phyloP scores from a whole-genome alignment of 2,797 vertebrate genomes.

The Tragelaphus oryx region DNA sequence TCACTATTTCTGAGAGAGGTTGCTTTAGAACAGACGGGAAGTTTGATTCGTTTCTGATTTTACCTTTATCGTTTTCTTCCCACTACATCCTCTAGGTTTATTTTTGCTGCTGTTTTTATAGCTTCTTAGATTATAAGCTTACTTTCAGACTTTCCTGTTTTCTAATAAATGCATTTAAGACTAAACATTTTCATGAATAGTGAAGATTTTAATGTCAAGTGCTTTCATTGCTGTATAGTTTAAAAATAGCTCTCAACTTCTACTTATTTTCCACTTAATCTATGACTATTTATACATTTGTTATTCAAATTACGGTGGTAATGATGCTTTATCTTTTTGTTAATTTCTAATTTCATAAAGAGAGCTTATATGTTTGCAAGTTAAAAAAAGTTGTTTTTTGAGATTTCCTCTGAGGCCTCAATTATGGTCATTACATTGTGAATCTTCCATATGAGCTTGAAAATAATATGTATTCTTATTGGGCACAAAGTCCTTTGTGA shows the following conservation, averaged over 20 bases:
- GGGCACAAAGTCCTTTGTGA: neutral
- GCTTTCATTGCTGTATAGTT: neutral
- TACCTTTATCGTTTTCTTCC: neutral
- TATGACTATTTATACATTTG: neutral
- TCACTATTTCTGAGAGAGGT: neutral
- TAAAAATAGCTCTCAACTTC: neutral
- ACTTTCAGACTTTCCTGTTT: neutral
- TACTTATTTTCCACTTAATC: neutral
- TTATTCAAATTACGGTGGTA: neutral
- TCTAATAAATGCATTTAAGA: neutral
- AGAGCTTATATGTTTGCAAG: neutral
- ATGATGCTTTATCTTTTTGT: neutral
- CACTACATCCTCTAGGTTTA: neutral
- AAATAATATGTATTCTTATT: neutral
- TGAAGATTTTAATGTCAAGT: neutral
- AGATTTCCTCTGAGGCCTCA: neutral
- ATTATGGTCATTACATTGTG: neutral
- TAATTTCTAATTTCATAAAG: constrained; percentile 8
- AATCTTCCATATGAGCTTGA: neutral
- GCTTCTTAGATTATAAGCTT: neutral
- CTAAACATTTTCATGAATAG: neutral
- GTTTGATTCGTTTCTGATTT: neutral
- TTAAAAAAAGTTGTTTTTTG: neutral
- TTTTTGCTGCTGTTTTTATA: neutral
- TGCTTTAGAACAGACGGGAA: neutral